A percentile compares a stretch with the other conserved stretches of the same genome.
These are phyloP conservation scores for Drosophila nr. medialis DNA, from an alignment of 2,888 invertebrate species.

Conservation along the genomic window DNA sequence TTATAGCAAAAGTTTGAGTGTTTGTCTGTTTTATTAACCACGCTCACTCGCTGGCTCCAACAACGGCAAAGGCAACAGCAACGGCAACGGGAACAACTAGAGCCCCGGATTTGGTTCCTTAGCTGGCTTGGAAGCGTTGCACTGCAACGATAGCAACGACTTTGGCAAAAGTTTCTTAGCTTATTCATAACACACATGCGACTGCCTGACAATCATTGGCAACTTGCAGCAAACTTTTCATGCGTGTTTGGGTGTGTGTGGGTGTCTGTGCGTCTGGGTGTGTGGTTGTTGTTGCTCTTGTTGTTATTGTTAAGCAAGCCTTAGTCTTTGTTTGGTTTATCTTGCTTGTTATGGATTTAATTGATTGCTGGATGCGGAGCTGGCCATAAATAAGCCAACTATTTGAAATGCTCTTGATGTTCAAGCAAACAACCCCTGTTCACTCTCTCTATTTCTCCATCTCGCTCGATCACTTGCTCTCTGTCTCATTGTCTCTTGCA, in stretches of 20 bases:
- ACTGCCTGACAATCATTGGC: conserved; percentile 55
- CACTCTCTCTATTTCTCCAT: background rate
- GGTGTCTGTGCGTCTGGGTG: background rate
- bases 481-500: background rate
- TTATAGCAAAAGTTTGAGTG: conserved; percentile 82
- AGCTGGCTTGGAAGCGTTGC: conserved; percentile 22
- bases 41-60: conserved; percentile 55
- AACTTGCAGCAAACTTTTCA: conserved; percentile 40
- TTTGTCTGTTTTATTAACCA: conserved; percentile 83
- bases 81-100: conserved; percentile 2
- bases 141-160: conserved; percentile 28
- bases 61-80: conserved; percentile 14
- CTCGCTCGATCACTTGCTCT: background rate
- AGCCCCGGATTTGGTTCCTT: conserved; percentile 10
- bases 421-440: conserved; percentile 6
- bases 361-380: conserved; percentile 55
- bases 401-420: conserved; percentile 37
- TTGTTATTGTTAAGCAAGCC: conserved; percentile 32
- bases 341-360: conserved; percentile 55
- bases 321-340: conserved; percentile 27
- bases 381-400: conserved; percentile 42
- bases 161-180: conserved; percentile 65
- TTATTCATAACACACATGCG: conserved; percentile 71
- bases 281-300: conserved; percentile 23
- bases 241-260: background rate